Percentiles rank a stretch among this genome's conserved stretches.
phyloP scores from a whole-genome alignment of 2,113 vertebrate species.

The Peromyscus maniculatus region DNA sequence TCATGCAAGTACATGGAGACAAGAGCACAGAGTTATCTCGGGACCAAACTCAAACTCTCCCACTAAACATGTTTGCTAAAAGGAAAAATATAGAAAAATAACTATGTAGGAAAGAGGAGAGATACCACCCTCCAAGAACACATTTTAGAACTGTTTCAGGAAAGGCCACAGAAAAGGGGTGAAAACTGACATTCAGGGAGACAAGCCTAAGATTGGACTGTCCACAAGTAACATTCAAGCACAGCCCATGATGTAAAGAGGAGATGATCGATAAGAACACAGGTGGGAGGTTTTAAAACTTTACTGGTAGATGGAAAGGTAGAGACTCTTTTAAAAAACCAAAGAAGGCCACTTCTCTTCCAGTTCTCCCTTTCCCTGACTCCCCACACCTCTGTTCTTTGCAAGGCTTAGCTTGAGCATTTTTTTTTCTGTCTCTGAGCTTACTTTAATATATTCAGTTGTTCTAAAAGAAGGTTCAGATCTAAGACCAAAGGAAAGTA shows the following conservation, averaged over 20 bases:
- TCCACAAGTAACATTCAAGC: not conserved
- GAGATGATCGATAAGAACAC: not conserved
- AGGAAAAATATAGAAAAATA: not conserved
- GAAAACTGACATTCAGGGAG: not conserved
- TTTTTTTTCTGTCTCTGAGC: not conserved
- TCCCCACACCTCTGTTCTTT: not conserved
- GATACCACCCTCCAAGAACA: not conserved
- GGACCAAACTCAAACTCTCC: not conserved
- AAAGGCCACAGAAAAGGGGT: not conserved
- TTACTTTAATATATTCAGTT: slow-evolving; percentile 49
- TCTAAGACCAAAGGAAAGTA: slow-evolving; percentile 50
- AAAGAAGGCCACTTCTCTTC: not conserved
- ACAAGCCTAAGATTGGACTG: not conserved
- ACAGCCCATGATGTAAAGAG: not conserved
- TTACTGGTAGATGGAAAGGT: not conserved
- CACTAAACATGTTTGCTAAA: not conserved
- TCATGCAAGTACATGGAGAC: not conserved
- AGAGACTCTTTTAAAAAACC: not conserved
- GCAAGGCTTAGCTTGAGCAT: not conserved
- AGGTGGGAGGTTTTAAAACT: not conserved
- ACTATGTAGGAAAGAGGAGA: not conserved
- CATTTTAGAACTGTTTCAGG: not conserved
- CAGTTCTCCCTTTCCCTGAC: too few species aligned
- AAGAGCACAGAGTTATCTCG: not conserved
- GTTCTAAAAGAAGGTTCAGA: slow-evolving; percentile 30